These are phyloP conservation scores for Pterocles burchelli DNA, from an alignment of 2,113 vertebrate genomes.

Conservation along the genomic window DNA sequence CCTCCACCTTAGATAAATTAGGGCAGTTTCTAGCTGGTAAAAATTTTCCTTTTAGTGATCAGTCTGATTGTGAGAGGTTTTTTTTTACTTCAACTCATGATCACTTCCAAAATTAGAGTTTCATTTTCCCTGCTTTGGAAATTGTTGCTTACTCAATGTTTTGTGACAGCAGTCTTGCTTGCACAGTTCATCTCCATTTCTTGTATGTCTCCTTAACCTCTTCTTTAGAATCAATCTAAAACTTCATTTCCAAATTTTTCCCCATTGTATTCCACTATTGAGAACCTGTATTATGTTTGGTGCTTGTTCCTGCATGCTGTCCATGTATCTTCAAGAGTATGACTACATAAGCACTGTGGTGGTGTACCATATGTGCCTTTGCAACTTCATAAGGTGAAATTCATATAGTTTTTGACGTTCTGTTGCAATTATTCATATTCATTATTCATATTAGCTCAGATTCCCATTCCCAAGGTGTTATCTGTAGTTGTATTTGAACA, in stretches of 20 bases:
- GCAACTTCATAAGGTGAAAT: neutral
- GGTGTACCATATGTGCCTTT: neutral
- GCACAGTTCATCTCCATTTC: neutral
- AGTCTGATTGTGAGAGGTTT: neutral
- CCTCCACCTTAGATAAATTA: neutral
- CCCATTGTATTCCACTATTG: neutral
- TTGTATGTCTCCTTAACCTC: neutral
- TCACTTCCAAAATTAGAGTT: neutral
- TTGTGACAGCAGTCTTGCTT: neutral
- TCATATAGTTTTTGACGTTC: neutral
- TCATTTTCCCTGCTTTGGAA: neutral
- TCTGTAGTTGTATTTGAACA: neutral
- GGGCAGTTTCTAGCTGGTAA: neutral
- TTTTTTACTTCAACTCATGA: neutral
- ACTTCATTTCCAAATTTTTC: neutral
- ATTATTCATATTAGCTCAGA: neutral
- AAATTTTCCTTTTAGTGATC: neutral
- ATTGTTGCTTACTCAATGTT: neutral
- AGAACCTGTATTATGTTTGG: neutral
- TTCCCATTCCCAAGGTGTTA: neutral
- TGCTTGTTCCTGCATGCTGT: neutral
- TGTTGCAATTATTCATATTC: neutral
- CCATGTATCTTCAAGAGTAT: accelerated
- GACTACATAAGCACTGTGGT: accelerated
- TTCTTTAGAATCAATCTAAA: neutral